These are phyloP conservation scores for Sylvietta virens DNA, from an alignment of 2,113 vertebrate genomes.

Conservation along the genomic window DNA sequence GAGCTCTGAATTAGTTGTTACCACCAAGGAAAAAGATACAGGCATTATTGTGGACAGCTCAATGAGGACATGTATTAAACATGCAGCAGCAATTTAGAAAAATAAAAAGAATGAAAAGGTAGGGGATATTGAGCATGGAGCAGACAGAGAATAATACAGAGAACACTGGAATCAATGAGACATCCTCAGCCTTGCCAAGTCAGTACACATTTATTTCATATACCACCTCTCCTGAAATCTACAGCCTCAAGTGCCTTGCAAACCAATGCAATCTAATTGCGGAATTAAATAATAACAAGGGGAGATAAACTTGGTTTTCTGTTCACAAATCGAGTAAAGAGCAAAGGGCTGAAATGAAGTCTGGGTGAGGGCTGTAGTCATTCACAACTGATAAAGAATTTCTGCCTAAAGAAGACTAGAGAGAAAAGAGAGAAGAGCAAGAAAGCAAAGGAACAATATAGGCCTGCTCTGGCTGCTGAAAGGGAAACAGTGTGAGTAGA, in stretches of 20 bases:
- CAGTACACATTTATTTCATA: neutral
- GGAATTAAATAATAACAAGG: constrained; percentile 39
- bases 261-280: neutral
- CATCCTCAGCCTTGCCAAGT: neutral
- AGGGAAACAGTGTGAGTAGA: neutral
- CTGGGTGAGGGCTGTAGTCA: neutral
- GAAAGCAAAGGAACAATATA: neutral
- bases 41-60: neutral
- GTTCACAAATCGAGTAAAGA: neutral
- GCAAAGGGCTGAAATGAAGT: neutral
- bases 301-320: neutral
- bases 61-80: neutral
- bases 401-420: neutral
- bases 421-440: neutral
- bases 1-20: neutral
- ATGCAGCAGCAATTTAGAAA: neutral
- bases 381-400: neutral
- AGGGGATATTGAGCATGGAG: neutral
- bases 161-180: constrained; percentile 8
- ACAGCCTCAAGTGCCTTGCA: neutral
- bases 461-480: neutral
- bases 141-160: neutral
- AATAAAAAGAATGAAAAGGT: neutral
- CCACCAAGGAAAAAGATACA: neutral
- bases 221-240: neutral